Base-by-base conservation (phyloP, 1,140 invertebrate genomes). In the Hycleus phaleratus region DNA sequence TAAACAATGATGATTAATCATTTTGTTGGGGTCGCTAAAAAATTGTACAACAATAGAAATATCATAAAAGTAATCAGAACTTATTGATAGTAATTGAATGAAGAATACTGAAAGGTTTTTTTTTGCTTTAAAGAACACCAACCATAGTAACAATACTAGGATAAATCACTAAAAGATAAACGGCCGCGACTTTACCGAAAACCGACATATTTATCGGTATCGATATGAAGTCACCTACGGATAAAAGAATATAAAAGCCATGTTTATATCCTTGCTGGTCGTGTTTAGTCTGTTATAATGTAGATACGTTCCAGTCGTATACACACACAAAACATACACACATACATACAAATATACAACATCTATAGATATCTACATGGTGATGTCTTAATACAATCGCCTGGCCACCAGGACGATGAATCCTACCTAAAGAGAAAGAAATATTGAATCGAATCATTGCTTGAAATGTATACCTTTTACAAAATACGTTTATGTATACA, bases 201-300 rank as follows among this genome's bases (percentile, higher is more conserved):
- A 59, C 45, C 50, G 58, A 59, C 58, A 59, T 59, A 59, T 59
- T 59, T 59, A 59, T 59, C 58, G 58, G 32, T 46, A 59, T 59
- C 58, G 50, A 51, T 59, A 59, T 59, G 50, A 39, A 59, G 58
- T 59, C 58, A 59, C 58, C 58, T 59, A 53, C 49, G 58, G 58
- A 59, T 59, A 59, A 59, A 52, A 51, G 51, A 59, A 59, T 51
- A 59, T 59, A 59, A 53, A 54, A 59, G 50, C 58, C 32, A 59
- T 59, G 58, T 59, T 59, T 54, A 54, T 54, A 52, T 52, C 57
- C n/a, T 59, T 51, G 49, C 58, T 42, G 56, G 50, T 59, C 54
- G 54, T 61, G 59, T 61, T 61, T 48, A 51, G 51, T 49, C 48
- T 50, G 46, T 60, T 60, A 56, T 60, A 60, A 56, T 60, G 50